Percentiles rank a stretch among this genome's conserved stretches.
Conservation (phyloP, 2,113 vertebrate genomes). For the Saguinus imperator region DNA sequence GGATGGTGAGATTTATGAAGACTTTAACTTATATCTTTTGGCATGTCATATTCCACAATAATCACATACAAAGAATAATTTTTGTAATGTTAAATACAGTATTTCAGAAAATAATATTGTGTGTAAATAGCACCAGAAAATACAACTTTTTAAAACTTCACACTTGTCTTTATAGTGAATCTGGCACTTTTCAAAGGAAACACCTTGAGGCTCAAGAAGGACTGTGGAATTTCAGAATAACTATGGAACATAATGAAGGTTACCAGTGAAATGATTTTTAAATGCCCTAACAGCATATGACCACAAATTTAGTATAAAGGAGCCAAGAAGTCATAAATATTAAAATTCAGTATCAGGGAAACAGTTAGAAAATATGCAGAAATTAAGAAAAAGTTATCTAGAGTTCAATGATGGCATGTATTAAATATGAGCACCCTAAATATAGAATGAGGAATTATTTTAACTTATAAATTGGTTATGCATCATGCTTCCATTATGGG, state of each 20-base stretch:
- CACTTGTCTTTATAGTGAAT: neutral
- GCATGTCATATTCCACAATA: conserved; percentile 17
- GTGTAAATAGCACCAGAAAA: neutral
- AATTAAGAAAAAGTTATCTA: conserved; percentile 25
- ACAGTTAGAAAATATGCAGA: neutral
- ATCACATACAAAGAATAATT: neutral
- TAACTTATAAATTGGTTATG: conserved; percentile 51
- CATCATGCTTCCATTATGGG: conserved; percentile 26
- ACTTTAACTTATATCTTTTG: neutral
- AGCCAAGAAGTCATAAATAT: conserved; percentile 46
- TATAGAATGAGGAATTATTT: conserved; percentile 4
- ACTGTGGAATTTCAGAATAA: neutral
- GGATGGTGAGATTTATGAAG: neutral
- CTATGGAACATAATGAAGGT: neutral
- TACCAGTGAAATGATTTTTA: conserved; percentile 40
- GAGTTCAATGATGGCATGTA: conserved; percentile 1
- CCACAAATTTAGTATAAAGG: conserved; percentile 30
- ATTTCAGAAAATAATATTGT: conserved; percentile 34
- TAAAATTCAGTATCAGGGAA: neutral
- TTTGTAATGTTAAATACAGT: neutral
- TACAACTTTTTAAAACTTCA: conserved; percentile 30
- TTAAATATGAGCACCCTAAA: conserved; percentile 27
- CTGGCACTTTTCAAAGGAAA: conserved; percentile 7
- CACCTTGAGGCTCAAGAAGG: neutral
- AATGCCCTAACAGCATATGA: neutral